phyloP scores from a whole-genome alignment of 2,113 vertebrate species.

The Aegotheles bennettii region DNA sequence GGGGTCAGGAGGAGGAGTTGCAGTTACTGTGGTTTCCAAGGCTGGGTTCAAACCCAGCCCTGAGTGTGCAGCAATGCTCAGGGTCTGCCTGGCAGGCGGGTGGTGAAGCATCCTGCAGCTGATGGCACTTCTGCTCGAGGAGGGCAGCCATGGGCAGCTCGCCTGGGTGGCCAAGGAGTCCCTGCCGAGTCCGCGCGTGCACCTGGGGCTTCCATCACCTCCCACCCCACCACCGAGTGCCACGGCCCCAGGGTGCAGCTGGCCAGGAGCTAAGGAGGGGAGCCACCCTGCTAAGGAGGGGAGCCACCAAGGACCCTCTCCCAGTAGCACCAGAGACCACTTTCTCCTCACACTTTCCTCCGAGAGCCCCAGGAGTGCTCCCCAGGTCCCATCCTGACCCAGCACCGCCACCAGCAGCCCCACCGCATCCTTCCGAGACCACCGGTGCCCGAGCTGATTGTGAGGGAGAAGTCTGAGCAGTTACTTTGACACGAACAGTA shows the following conservation, averaged over 20 bases:
- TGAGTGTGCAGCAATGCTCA: neutral
- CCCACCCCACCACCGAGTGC: neutral
- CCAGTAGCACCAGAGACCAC: fast-evolving
- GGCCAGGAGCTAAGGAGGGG: neutral
- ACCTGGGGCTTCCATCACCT: neutral
- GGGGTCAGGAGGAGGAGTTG: neutral
- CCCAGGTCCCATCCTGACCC: neutral
- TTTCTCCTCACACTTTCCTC: neutral
- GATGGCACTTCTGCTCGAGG: neutral
- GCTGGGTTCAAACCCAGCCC: neutral
- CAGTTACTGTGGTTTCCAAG: neutral
- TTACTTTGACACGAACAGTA: conserved; percentile 11
- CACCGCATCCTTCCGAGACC: neutral
- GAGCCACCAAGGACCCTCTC: fast-evolving
- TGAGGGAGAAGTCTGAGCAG: neutral
- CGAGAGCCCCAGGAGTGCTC: fast-evolving
- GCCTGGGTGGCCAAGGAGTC: neutral
- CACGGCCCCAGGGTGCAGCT: too few relatives aligned
- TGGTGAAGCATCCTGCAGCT: neutral
- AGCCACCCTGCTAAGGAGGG: neutral
- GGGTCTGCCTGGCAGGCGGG: neutral
- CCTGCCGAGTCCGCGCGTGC: fast-evolving
- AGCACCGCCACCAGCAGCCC: neutral
- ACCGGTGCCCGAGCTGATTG: neutral
- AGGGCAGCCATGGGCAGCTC: neutral